Base-by-base conservation (phyloP, 2,797 vertebrate species). In the Propithecus perrieri region DNA sequence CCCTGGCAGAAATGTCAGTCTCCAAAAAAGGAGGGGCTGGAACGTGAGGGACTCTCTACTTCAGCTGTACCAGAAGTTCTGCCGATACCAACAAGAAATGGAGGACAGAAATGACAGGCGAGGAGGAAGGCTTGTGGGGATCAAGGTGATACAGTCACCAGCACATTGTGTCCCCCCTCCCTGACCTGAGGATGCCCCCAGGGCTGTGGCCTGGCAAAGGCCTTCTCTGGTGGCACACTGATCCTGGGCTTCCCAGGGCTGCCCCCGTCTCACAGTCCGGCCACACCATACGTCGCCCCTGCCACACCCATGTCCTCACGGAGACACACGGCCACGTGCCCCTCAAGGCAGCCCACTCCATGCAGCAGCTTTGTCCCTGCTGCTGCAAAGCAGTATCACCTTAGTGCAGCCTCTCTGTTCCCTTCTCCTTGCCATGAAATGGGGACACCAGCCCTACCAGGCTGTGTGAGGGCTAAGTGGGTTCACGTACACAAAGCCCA, bases 291-390 rank as follows among this genome's bases (percentile, higher is more conserved):
- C 11, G 33, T 10, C 53, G 20, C 24, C 38, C 46, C 35, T 26
- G 65, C 53, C 41, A 3, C 9, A 28, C 46, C 24, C 9, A 9
- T 8, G 8, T 38, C 41, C 48, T 48, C 24, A 12, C 0, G 14
- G 43, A 41, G 50, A 50, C 28, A 18, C 30, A 5, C 0, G 22
- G 80, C 12, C 0, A 46, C 0, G 7, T 2, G 26, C 9, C 30
- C 61, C 17, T 7, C 0, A 18, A 69, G 59, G 93, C 0, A 4
- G n/a, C 22, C 18, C 0, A 0, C 67, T 59, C 15, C 4, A 33
- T 22, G 22, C 0, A 48, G 71, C 50, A 46, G 55, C 61, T 33
- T 26, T 15, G 41, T 43, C 15, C 10, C 59, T 59, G 59, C 50
- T 38, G 41, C 61, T n/a, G 28, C 53, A 22, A 13, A 41, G 50